Percentiles rank a stretch among this genome's conserved stretches.
These are phyloP conservation scores for Tridacna gigas DNA, from an alignment of 2,888 invertebrate genomes.

Conservation along the genomic window DNA sequence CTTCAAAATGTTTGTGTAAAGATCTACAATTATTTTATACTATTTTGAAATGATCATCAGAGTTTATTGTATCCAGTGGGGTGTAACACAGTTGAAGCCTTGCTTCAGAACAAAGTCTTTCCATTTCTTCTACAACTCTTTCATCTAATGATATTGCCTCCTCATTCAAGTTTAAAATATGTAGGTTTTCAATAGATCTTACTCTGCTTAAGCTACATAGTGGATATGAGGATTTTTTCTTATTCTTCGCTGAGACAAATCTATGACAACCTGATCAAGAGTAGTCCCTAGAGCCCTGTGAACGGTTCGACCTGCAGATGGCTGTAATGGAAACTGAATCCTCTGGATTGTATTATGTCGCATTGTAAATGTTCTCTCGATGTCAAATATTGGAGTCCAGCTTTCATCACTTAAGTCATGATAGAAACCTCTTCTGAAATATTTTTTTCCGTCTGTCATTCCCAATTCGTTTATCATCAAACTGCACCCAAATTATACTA, in stretches of 20 bases:
- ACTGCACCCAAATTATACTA: slow-evolving; percentile 54
- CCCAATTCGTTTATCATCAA: slow-evolving; percentile 44
- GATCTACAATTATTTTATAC: slow-evolving; percentile 49
- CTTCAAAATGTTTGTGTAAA: slow-evolving; percentile 40
- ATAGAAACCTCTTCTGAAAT: slow-evolving; percentile 40
- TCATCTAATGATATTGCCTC: slow-evolving; percentile 8
- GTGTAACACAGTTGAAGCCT: slow-evolving; percentile 16
- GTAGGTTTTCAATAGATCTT: slow-evolving; percentile 28
- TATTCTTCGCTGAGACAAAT: slow-evolving; percentile 26
- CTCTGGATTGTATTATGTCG: slow-evolving; percentile 29
- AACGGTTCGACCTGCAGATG: slow-evolving; percentile 54
- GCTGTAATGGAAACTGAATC: slow-evolving; percentile 51
- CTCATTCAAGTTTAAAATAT: slow-evolving; percentile 34
- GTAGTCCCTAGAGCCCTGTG: slow-evolving; percentile 58
- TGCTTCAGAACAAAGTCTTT: not conserved
- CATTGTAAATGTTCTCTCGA: slow-evolving; percentile 51
- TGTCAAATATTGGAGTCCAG: slow-evolving; percentile 59
- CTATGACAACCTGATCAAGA: slow-evolving; percentile 38
- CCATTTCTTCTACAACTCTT: slow-evolving; percentile 11
- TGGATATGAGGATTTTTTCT: slow-evolving; percentile 34
- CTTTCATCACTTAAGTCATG: slow-evolving; percentile 28
- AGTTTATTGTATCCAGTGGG: slow-evolving; percentile 33
- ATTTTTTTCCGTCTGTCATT: slow-evolving; percentile 33
- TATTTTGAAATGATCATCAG: slow-evolving; percentile 8
- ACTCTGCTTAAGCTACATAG: slow-evolving; percentile 55